Evolutionary conservation across 2,888 invertebrate species (phyloP).

Genomic region (Tromatobia lineatoria): DNA sequence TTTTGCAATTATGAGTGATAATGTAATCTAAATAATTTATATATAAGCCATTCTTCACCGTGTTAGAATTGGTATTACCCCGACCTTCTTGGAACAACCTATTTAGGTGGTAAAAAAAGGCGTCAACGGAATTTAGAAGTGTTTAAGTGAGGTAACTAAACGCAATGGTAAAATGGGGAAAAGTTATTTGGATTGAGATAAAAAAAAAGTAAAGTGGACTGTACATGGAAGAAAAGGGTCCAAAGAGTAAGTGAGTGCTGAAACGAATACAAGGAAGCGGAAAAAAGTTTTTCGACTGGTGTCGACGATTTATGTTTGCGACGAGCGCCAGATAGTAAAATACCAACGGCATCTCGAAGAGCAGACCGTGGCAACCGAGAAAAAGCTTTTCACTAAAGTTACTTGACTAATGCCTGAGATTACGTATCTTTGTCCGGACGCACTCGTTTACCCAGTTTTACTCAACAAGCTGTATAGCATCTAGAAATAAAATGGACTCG

Average conservation of each 20-base stretch:
- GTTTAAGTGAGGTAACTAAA: slow-evolving; percentile 22
- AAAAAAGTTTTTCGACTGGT: slow-evolving; percentile 67
- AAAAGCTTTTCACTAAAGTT: slow-evolving; percentile 68
- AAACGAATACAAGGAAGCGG: slow-evolving; percentile 62
- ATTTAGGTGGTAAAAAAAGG: too few species aligned
- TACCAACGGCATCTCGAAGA: slow-evolving; percentile 49
- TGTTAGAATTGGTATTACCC: too few species aligned
- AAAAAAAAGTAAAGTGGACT: slow-evolving; percentile 51
- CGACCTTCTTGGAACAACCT: too few species aligned
- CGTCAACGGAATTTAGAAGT: background rate
- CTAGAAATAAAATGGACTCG: slow-evolving; percentile 25
- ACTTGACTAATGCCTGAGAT: slow-evolving; percentile 68
- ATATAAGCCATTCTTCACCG: too few species aligned
- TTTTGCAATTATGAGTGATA: too few species aligned
- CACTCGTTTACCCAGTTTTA: slow-evolving; percentile 42
- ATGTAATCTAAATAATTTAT: too few species aligned
- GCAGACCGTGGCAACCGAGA: slow-evolving; percentile 52
- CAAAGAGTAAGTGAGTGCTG: slow-evolving; percentile 45
- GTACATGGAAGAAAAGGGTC: slow-evolving; percentile 43
- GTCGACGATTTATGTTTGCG: slow-evolving; percentile 67
- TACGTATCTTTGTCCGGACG: slow-evolving; percentile 61
- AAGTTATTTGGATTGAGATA: slow-evolving; percentile 63
- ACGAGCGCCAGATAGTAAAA: slow-evolving; percentile 63
- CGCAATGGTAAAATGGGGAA: slow-evolving; percentile 40
- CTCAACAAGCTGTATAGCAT: slow-evolving; percentile 6